Base-by-base conservation (phyloP, 2,888 invertebrate species). In the Amphipoea oculea region DNA sequence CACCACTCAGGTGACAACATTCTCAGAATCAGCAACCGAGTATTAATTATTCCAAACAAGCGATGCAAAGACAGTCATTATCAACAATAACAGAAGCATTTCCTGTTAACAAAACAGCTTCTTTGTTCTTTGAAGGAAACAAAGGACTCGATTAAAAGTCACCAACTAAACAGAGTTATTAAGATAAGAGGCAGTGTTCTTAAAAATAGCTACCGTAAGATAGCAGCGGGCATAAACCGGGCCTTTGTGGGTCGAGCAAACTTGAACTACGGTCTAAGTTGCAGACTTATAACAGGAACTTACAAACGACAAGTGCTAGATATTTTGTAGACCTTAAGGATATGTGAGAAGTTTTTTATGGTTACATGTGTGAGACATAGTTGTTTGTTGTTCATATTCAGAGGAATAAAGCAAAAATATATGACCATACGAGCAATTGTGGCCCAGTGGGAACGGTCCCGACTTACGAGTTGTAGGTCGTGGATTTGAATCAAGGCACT, bases 91-190 rank as follows among this genome's bases (percentile, higher is more conserved):
- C 57, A 85, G 60, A 85, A 71, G 66, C 40, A 69, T 68, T 73
- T 66, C 68, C 60, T 65, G 65, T 60, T 68, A 71, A 73, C 73
- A 77, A 73, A 78, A 85, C 81, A 81, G 73, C 60, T 78, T 78
- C 76, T 84, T 80, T 84, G 80, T 86, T 78, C 79, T 81, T 76
- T 79, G 83, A 83, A 86, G 82, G 79, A 80, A 86, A 90, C 90
- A 92, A 90, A 90, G 87, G 90, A 88, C 89, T 87, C 90, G 92
- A 93, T 93, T 93, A 93, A 91, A 91, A 92, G 91, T 90, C 91
- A 88, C 85, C 88, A 89, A 87, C 90, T 91, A 89, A 93, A 90
- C 91, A 91, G 91, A 92, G 89, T 90, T 92, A 91, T 93, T 91
- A 91, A 93, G 93, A 94, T 94, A 94, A 93, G 92, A 79, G 85